A percentile compares a stretch with the other conserved stretches of the same genome.
phyloP scores from a whole-genome alignment of 2,797 vertebrate genomes.

The Synanceia verrucosa region DNA sequence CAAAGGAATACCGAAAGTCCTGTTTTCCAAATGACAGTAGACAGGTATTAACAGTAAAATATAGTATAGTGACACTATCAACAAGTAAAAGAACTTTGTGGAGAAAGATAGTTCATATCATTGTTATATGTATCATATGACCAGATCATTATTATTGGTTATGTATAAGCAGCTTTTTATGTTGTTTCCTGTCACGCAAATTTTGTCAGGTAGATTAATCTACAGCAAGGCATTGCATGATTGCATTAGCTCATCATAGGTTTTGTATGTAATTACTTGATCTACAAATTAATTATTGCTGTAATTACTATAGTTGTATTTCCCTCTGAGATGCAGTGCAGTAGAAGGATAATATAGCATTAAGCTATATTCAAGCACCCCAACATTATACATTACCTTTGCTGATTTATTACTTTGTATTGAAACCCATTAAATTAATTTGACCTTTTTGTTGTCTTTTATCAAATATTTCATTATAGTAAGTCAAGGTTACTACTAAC shows the following conservation, averaged over 20 bases:
- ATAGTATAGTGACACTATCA: background rate
- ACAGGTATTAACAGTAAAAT: background rate
- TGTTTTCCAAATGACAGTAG: background rate
- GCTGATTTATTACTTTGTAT: background rate
- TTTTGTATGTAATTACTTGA: background rate
- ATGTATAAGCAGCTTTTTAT: background rate
- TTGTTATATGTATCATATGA: background rate
- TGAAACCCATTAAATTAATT: background rate
- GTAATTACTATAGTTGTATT: no score
- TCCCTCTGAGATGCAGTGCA: no score
- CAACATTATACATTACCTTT: background rate
- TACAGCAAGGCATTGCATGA: background rate
- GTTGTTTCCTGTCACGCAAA: background rate
- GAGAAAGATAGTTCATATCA: background rate
- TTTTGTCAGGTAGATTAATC: background rate
- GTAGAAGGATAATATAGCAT: background rate
- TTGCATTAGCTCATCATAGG: background rate
- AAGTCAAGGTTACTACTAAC: no score
- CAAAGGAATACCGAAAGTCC: background rate
- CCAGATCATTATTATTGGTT: background rate
- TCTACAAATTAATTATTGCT: background rate
- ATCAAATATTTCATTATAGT: background rate
- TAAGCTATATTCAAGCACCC: background rate
- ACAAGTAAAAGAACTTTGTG: background rate
- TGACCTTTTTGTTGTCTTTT: background rate